Evolutionary conservation across 2,888 invertebrate species (phyloP).

Genomic region (Tethea ocularis): DNA sequence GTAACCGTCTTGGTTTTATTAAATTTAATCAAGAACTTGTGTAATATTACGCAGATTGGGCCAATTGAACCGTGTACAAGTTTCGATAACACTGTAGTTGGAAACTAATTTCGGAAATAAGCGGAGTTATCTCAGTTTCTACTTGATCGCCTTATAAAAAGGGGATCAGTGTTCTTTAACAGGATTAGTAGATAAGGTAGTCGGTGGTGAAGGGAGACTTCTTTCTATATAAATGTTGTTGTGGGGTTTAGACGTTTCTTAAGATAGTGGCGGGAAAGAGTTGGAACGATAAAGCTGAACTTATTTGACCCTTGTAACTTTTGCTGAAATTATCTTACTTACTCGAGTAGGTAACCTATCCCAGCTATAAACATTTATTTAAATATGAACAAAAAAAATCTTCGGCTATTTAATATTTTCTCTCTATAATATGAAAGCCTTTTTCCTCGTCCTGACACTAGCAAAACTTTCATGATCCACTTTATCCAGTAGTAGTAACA

Average conservation of each 20-base stretch:
- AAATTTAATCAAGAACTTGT: constrained; percentile 84
- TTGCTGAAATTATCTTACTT: background rate
- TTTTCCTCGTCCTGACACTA: background rate
- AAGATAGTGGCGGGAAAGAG: constrained; percentile 3
- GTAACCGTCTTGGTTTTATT: constrained; percentile 82
- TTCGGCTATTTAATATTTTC: background rate
- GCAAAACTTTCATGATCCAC: constrained; percentile 8
- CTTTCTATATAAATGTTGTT: constrained; percentile 31
- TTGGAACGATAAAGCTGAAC: background rate
- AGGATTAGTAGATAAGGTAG: constrained; percentile 56
- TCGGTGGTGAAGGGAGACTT: constrained; percentile 28
- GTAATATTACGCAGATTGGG: constrained; percentile 82
- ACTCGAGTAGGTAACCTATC: background rate
- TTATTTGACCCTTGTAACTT: constrained; percentile 1
- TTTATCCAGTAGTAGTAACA: constrained; percentile 9
- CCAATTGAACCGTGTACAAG: constrained; percentile 80
- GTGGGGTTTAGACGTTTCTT: constrained; percentile 8
- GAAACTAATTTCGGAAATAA: constrained; percentile 81
- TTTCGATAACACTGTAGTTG: constrained; percentile 81
- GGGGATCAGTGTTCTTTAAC: constrained; percentile 67
- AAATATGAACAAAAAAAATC: background rate
- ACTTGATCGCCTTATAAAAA: constrained; percentile 74
- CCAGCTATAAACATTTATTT: background rate
- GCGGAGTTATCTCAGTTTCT: constrained; percentile 72
- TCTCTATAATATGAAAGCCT: background rate